phyloP scores from a whole-genome alignment of 2,797 vertebrate genomes.

The Hyperoplus lanceolatus region DNA sequence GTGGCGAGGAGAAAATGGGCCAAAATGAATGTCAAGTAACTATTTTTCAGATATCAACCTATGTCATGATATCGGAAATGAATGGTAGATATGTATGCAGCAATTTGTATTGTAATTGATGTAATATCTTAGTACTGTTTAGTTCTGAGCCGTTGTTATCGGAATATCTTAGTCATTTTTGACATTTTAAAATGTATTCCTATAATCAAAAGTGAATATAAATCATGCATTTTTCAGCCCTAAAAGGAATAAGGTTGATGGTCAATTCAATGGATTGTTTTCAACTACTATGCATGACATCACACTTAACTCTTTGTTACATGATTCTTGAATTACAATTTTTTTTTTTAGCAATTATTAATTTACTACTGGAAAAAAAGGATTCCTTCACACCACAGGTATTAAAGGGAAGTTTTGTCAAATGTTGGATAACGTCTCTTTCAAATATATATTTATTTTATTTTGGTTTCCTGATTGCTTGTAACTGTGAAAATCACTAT shows the following conservation, averaged over 20 bases:
- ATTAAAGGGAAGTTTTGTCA: background rate
- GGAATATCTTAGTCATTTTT: background rate
- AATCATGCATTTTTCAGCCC: background rate
- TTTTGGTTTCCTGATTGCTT: background rate
- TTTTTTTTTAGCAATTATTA: background rate
- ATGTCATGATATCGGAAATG: too few relatives aligned
- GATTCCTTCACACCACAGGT: background rate
- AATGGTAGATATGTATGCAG: too few relatives aligned
- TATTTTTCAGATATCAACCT: background rate
- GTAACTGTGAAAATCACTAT: background rate
- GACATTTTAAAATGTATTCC: background rate
- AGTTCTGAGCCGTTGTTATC: background rate
- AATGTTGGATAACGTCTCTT: too few relatives aligned
- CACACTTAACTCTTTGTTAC: too few relatives aligned
- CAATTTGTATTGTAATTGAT: too few relatives aligned
- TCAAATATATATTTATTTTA: background rate
- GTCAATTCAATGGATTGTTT: too few relatives aligned
- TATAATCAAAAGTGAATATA: background rate
- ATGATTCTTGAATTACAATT: background rate
- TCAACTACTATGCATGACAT: background rate
- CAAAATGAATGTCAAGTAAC: slow-evolving; percentile 9
- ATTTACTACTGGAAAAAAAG: background rate
- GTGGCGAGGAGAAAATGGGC: slow-evolving; percentile 23
- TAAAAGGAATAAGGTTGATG: background rate
- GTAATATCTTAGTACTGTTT: too few relatives aligned